Percentiles rank a stretch among this genome's conserved stretches.
Conservation (phyloP, 1,140 invertebrate species). For the Cydia pomonella region DNA sequence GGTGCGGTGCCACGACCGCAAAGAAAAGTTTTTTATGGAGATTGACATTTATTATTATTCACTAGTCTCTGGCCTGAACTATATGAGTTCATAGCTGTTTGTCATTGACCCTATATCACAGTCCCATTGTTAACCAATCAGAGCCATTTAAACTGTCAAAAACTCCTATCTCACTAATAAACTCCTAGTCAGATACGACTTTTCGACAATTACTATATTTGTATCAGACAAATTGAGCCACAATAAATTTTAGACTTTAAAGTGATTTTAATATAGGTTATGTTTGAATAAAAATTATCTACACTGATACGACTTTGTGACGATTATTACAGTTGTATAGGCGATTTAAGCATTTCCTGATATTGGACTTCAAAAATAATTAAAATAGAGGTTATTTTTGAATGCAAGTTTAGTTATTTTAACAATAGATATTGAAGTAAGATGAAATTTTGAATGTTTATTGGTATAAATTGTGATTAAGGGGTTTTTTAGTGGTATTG, state of each 20-base stretch:
- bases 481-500: background rate
- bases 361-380: background rate
- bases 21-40: no score
- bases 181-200: background rate
- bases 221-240: background rate
- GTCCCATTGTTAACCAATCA: constrained; percentile 26
- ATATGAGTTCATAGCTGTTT: constrained; percentile 17
- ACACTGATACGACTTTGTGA: background rate
- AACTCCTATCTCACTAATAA: background rate
- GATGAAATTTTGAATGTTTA: constrained; percentile 10
- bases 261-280: background rate
- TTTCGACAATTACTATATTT: background rate
- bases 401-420: background rate
- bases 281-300: background rate
- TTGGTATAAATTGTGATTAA: constrained; percentile 9
- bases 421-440: background rate
- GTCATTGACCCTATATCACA: constrained; percentile 27
- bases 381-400: background rate
- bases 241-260: background rate
- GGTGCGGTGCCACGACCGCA: no score
- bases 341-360: background rate
- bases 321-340: background rate
- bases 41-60: background rate
- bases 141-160: background rate
- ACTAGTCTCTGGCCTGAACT: background rate